phyloP scores from a whole-genome alignment of 2,797 vertebrate genomes.

The Huso huso region DNA sequence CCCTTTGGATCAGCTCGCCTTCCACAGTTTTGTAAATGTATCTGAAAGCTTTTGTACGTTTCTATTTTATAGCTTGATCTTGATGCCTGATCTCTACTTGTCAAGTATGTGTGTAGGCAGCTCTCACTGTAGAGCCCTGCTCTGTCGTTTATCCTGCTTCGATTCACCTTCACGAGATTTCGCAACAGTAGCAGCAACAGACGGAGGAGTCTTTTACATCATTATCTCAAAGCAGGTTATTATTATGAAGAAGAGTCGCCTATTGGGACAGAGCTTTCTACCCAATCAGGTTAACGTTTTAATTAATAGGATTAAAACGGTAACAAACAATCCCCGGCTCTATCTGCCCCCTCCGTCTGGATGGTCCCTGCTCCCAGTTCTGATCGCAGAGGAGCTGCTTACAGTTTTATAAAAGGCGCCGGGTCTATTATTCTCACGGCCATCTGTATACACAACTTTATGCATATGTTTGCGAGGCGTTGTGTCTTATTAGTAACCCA shows the following conservation, averaged over 20 bases:
- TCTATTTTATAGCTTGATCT: conserved; percentile 43
- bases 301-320: conserved; percentile 94
- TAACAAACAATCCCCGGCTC: conserved; percentile 82
- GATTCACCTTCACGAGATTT: conserved; percentile 86
- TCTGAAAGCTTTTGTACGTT: conserved; percentile 36
- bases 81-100: conserved; percentile 44
- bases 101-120: conserved; percentile 55
- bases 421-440: conserved; percentile 64
- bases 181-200: conserved; percentile 68
- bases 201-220: conserved; percentile 91
- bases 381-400: conserved; percentile 52
- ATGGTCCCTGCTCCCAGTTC: conserved; percentile 56
- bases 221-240: conserved; percentile 93
- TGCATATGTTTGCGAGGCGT: conserved; percentile 68
- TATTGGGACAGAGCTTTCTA: conserved; percentile 84
- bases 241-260: conserved; percentile 87
- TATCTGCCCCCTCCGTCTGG: conserved; percentile 60
- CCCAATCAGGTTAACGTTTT: conserved; percentile 97
- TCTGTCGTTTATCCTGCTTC: conserved; percentile 66
- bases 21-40: conserved; percentile 37
- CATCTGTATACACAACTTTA: conserved; percentile 70
- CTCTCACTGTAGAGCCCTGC: conserved; percentile 53
- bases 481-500: conserved; percentile 63
- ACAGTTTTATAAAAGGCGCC: conserved; percentile 69
- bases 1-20: conserved; percentile 28